Evolutionary conservation across 2,797 vertebrate species (phyloP).

Genomic region (Pangasius krempfi): DNA sequence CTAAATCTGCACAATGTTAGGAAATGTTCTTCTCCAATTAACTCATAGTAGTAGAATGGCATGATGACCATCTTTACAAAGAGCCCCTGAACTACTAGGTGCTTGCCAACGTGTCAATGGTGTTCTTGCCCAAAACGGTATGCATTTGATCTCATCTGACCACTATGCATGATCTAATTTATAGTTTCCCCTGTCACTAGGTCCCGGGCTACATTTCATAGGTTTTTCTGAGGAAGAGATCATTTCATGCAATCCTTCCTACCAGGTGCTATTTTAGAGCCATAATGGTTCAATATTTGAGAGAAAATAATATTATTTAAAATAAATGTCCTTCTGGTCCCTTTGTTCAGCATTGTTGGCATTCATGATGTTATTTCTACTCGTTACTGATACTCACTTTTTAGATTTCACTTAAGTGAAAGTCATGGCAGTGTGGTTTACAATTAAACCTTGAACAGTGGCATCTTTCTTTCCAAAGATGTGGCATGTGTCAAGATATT

Average conservation of each 20-base stretch:
- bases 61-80: neutral
- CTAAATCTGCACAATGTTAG: neutral
- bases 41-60: neutral
- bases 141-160: neutral
- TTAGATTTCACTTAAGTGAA: neutral
- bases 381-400: neutral
- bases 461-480: neutral
- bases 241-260: neutral
- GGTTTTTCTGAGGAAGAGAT: neutral
- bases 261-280: neutral
- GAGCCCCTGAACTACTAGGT: neutral
- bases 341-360: neutral
- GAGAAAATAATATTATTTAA: neutral
- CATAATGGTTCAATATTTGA: neutral
- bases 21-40: constrained; percentile 5
- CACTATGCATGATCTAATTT: neutral
- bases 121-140: neutral
- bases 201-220: neutral
- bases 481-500: neutral
- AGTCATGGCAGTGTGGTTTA: neutral
- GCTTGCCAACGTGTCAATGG: neutral
- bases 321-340: neutral
- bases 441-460: neutral
- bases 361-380: constrained; percentile 8
- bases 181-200: neutral